Base-by-base conservation (phyloP, 2,113 vertebrate genomes). In the Protobothrops flavoviridis region DNA sequence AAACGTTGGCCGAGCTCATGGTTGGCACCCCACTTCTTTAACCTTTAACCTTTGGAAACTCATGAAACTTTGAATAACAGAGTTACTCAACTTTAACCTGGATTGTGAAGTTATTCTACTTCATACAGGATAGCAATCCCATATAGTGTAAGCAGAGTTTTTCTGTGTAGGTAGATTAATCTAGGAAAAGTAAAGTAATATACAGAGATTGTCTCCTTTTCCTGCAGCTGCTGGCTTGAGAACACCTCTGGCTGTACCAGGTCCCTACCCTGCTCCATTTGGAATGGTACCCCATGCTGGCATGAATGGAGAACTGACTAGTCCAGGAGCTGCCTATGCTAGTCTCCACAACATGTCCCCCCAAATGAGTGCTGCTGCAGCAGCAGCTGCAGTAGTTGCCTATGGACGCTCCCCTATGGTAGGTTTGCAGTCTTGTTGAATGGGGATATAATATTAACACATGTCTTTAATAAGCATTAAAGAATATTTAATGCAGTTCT, bases 271-370 rank as follows among this genome's bases (percentile, higher is more conserved):
- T 1, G 97, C 98, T 88, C 98, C 99, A 0, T 99, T 99, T 95
- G 99, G 98, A 90, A 99, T 99, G 98, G 98, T 99, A 93, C 98
- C 99, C 92, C 99, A 99, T 6, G 97, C 98, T 2, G 98, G 98
- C 94, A 98, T 99, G 98, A 99, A 99, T 0, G 99, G 99, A 43
- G 99, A 99, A 55, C 95, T 99, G 94, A 98, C 98, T 93, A 98
- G 98, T 93, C 99, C 99, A 20, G 98, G 98, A 0, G 98, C 99
- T 11, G 98, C 99, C 39, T 99, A 99, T 24, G 99, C 99, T 90
- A 98, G 99, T 89, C 97, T 99, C 4, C 99, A 99, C 97, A 99
- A 98, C 97, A 99, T 99, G 98, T 99, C 99, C n/a, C 99, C 99
- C 20, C 99, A 99, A 97, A 99, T 99, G 99, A 99, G 99, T 39